These are phyloP conservation scores for Picathartes gymnocephalus DNA, from an alignment of 2,113 vertebrate species.

Conservation along the genomic window DNA sequence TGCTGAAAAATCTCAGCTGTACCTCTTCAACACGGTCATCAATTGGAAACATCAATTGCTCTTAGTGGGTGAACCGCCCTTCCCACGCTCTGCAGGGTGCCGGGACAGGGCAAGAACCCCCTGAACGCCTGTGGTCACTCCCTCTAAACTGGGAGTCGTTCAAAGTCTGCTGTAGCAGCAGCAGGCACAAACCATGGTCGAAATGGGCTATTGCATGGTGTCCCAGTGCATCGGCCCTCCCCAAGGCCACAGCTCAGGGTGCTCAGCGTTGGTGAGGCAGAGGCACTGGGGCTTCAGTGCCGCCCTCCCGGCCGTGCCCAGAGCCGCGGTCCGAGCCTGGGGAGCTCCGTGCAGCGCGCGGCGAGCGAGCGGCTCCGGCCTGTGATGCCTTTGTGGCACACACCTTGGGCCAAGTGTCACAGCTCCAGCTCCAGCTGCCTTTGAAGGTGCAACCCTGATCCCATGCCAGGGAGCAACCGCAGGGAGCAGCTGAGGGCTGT, in stretches of 20 bases:
- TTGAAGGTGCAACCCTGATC: background rate
- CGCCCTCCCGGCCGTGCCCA: fast-evolving
- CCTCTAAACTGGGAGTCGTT: fast-evolving
- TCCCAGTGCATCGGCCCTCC: background rate
- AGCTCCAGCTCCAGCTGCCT: background rate
- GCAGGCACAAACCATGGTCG: fast-evolving
- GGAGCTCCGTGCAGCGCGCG: fast-evolving
- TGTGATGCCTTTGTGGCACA: fast-evolving
- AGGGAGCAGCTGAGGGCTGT: background rate
- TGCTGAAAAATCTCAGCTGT: background rate
- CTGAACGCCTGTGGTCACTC: background rate
- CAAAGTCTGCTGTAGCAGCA: background rate
- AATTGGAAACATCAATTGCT: background rate
- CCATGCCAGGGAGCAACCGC: background rate
- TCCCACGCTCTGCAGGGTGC: background rate
- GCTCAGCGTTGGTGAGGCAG: background rate
- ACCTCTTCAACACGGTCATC: background rate
- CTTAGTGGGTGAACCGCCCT: background rate
- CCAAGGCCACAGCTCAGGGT: fast-evolving
- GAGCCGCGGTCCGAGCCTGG: fast-evolving
- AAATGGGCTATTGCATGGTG: fast-evolving
- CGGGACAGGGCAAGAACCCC: background rate
- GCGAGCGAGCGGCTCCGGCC: fast-evolving
- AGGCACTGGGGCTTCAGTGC: background rate
- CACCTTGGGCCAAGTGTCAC: background rate